phyloP scores from a whole-genome alignment of 92 coral and sea anemone species.

The Phenganax stokvisi region DNA sequence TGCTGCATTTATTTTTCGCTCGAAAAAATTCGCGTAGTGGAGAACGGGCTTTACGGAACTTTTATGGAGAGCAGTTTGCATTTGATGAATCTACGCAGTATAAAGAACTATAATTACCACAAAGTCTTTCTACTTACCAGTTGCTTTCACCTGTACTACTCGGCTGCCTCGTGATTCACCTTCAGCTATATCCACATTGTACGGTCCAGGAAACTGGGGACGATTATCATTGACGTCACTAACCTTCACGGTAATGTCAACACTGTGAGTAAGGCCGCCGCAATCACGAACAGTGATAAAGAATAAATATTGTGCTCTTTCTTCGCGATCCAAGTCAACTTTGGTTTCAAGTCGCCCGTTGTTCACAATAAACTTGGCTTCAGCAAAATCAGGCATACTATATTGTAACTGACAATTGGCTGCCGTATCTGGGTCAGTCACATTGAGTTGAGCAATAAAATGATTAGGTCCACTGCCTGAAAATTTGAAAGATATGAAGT shows the following conservation, averaged over 20 bases:
- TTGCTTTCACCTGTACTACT: constrained; percentile 67
- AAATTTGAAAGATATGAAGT: not conserved
- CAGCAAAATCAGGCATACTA: not conserved
- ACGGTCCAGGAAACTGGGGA: constrained; percentile 57
- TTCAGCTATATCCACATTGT: constrained; percentile 54
- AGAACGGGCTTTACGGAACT: too few relatives aligned
- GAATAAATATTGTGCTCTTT: constrained; percentile 51
- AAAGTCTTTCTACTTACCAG: constrained; percentile 49
- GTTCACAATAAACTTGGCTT: constrained; percentile 41
- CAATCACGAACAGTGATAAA: constrained; percentile 66
- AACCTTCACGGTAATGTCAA: constrained; percentile 56
- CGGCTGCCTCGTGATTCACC: constrained; percentile 46
- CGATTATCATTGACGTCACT: constrained; percentile 64
- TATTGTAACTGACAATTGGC: not conserved
- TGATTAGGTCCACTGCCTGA: too few relatives aligned
- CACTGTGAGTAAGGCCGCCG: constrained; percentile 52
- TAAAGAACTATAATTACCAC: not conserved
- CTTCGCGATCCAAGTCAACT: constrained; percentile 66
- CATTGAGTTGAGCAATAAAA: not conserved
- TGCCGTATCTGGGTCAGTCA: not conserved
- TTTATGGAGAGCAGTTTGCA: too few relatives aligned
- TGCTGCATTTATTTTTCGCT: too few relatives aligned
- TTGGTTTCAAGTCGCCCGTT: constrained; percentile 49
- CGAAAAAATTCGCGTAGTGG: too few relatives aligned
- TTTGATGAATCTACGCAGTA: too few relatives aligned